Evolutionary conservation across 1,140 invertebrate species (phyloP), one percentile per base, ranked within the genome.

Genomic region (Rhyacophila brunnea): DNA sequence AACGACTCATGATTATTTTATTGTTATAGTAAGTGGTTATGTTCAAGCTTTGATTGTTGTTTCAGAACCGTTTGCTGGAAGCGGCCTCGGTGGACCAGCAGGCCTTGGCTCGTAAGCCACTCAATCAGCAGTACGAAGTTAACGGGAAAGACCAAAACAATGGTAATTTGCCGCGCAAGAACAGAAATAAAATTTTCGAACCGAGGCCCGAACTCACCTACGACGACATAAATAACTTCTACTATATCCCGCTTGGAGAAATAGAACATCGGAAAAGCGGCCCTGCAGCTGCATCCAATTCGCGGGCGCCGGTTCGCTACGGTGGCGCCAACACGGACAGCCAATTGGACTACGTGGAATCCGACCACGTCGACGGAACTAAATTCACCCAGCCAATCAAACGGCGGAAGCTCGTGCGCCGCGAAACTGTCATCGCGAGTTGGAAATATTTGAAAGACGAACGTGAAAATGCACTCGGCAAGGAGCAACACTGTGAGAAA

Each of bases 371-470:
- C 23, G 23, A 28, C 23, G 23, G 23, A 28, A 28, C 23, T 9
- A 9, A 28, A 28, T 28, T 28, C 23, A 28, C 9, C 23, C 23
- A 28, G 13, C 34, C 1, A n/a, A 14, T 17, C 34, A 36, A 9
- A n/a, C 38, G 23, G 4, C 38, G 45, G 40, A 61, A 55, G 43
- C 45, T 61, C 11, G 55, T 64, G 9, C 42, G 63, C 1, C 11
- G 59, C n/a, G 63, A 65, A 35, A 54, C 63, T 5, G 53, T 65
- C 40, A 65, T 65, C 14, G 58, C 63, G 13, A 65, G 59, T 19
- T 61, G 63, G 63, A 60, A 62, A 17, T 57, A 58, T 62, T 28
- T 65, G 40, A 65, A 65, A 34, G 49, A 58, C 13, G 63, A 65
- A 35, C 32, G 54, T 2, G 58, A 65, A 18, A 35, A 28, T 20